These are phyloP conservation scores for Stomatorhinus ivindoensis DNA, from an alignment of 2,113 vertebrate species.

Conservation along the genomic window DNA sequence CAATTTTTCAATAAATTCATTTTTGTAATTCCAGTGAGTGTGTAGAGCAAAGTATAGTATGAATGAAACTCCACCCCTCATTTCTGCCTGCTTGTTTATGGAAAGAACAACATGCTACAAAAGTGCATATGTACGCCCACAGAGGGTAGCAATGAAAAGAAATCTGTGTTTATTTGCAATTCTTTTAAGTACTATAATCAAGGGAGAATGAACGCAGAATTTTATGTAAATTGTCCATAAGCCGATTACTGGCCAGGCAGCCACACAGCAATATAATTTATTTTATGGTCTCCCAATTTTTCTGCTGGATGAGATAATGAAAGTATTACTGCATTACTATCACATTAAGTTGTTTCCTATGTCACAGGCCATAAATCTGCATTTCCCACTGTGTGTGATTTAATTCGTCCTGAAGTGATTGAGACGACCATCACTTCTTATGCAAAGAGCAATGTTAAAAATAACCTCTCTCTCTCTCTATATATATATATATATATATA, in stretches of 20 bases:
- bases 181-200: conserved; percentile 56
- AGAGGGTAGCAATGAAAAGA: conserved; percentile 35
- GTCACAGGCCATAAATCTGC: conserved; percentile 48
- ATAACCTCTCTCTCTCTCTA: too few species aligned
- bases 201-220: conserved; percentile 50
- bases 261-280: conserved; percentile 58
- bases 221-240: conserved; percentile 68
- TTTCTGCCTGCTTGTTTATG: not conserved
- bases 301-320: conserved; percentile 56
- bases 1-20: not conserved
- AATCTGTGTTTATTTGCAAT: conserved; percentile 54
- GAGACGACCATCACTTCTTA: not conserved
- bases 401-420: not conserved
- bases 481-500: too few species aligned
- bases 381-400: conserved; percentile 29
- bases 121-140: not conserved
- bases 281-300: conserved; percentile 66
- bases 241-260: conserved; percentile 62
- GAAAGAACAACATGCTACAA: not conserved
- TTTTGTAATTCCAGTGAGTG: not conserved
- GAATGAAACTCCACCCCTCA: not conserved
- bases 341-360: conserved; percentile 54
- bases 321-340: conserved; percentile 52
- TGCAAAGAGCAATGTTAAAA: not conserved
- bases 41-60: not conserved